Evolutionary conservation across 2,113 vertebrate genomes (phyloP), one percentile per base, ranked within the genome.

Genomic region (Platichthys stellatus): DNA sequence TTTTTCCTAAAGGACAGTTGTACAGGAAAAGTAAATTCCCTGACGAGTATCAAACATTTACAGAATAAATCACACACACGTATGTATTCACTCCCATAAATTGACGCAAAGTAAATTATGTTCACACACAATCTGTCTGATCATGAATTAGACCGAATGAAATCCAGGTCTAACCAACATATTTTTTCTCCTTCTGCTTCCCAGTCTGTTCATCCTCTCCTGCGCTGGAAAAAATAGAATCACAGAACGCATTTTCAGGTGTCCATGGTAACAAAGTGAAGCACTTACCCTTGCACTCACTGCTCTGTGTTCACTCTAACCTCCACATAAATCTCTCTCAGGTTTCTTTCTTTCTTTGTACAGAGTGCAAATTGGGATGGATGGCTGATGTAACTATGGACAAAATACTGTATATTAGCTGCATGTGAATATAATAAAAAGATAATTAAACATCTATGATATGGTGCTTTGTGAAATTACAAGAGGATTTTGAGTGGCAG

Each of bases 251-350:
- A 94, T 96, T 95, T 92, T 93, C 93, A 90, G 88, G 96, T 98
- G 95, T 91, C 96, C 96, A 97, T 95, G 96, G 96, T 94, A 97
- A 98, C 96, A 54, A 92, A 93, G 94, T 91, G 94, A 81, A 96
- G 93, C 95, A 94, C 93, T 92, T 93, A 82, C 88, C 94, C 89
- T 93, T 90, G 93, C 91, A 93, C 93, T 94, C 88, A 91, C 89
- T 92, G 93, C 93, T 90, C 90, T 90, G 91, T 94, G 85, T 93
- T 95, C 92, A 61, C 69, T 54, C 71, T 76, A 75, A 78, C 70
- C 84, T 69, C 69, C n/a, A 80, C 67, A 81, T 63, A 60, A 65
- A 74, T 62, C 61, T 65, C 61, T 35, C 49, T 74, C 74, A 68
- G 47, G 53, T 69, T 85, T 72, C 69, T 74, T 38, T 74, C 69